These are phyloP conservation scores for Dipodomys spectabilis DNA, from an alignment of 2,113 vertebrate species.

Conservation along the genomic window DNA sequence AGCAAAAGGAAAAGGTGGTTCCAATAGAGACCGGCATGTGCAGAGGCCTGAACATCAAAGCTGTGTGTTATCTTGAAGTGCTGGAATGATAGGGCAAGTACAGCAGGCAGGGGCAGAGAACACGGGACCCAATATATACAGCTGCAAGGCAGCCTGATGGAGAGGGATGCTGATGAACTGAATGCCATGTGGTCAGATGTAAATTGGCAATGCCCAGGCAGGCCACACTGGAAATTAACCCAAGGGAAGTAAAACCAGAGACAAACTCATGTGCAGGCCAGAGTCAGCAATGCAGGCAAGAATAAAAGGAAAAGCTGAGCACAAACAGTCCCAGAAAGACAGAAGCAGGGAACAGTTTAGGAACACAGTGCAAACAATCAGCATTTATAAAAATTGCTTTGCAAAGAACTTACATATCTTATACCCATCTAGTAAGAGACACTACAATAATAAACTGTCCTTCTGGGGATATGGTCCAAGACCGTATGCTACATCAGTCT, in stretches of 20 bases:
- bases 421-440: background rate
- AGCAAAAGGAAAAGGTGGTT: slow-evolving; percentile 3
- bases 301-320: background rate
- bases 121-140: background rate
- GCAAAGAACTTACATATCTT: background rate
- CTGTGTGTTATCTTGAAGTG: background rate
- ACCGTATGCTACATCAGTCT: background rate
- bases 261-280: background rate
- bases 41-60: background rate
- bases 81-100: background rate
- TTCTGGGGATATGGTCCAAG: background rate
- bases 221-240: background rate
- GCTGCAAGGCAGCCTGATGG: background rate
- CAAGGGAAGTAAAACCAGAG: background rate
- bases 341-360: background rate
- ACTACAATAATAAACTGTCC: background rate
- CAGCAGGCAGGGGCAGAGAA: background rate
- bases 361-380: background rate
- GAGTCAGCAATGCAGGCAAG: background rate
- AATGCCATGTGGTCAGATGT: background rate
- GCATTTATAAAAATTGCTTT: slow-evolving; percentile 10
- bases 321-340: background rate
- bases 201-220: background rate
- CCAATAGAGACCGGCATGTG: background rate
- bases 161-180: background rate